These are phyloP conservation scores for Prionailurus viverrinus DNA, from an alignment of 2,113 vertebrate species.

Conservation along the genomic window DNA sequence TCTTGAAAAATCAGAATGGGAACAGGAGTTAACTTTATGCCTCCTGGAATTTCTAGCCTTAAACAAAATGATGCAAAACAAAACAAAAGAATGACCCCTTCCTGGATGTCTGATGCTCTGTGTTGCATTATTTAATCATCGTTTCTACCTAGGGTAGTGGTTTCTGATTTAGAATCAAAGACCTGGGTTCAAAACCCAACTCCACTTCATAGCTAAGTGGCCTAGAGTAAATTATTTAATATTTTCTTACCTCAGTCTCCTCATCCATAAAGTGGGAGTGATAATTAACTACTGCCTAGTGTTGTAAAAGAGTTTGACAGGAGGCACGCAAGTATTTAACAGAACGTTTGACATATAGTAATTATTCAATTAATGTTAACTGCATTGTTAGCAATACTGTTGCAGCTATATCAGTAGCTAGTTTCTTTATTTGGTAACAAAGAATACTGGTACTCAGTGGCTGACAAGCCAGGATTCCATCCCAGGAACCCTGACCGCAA, in stretches of 20 bases:
- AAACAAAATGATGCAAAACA: slow-evolving; percentile 7
- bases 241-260: slow-evolving; percentile 12
- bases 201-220: not conserved
- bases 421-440: slow-evolving; percentile 35
- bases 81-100: not conserved
- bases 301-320: not conserved
- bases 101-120: not conserved
- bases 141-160: not conserved
- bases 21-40: not conserved
- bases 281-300: not conserved
- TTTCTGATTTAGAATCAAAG: not conserved
- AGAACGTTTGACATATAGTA: not conserved
- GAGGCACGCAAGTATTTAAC: not conserved
- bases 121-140: not conserved
- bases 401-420: not conserved
- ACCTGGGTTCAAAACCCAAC: not conserved
- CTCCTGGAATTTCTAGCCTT: not conserved
- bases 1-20: not conserved
- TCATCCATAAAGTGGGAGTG: not conserved
- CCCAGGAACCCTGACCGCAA: not conserved
- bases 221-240: not conserved
- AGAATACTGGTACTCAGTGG: not conserved
- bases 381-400: not conserved
- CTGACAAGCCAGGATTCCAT: not conserved
- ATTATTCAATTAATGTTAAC: not conserved